A percentile compares a stretch with the other conserved stretches of the same genome.
These are phyloP conservation scores for Vombatus ursinus DNA, from an alignment of 2,113 vertebrate species.

Conservation along the genomic window DNA sequence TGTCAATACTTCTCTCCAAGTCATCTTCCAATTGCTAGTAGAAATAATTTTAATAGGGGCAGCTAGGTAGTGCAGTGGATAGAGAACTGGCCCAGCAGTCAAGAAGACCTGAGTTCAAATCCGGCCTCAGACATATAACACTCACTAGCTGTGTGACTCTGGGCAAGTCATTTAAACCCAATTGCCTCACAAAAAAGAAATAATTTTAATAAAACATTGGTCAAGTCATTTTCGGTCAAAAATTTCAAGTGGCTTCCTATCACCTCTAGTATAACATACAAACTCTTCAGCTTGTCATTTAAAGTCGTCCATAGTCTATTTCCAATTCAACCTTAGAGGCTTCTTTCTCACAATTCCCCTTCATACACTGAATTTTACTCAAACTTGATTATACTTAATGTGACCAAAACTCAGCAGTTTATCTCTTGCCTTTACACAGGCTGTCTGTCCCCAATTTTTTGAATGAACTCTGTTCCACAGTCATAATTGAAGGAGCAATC, in stretches of 20 bases:
- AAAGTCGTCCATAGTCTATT: neutral
- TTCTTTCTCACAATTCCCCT: neutral
- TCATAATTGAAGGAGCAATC: neutral
- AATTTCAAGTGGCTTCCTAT: neutral
- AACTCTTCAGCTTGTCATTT: neutral
- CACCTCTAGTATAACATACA: neutral
- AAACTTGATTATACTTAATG: neutral
- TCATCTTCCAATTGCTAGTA: neutral
- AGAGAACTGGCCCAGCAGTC: too few species aligned
- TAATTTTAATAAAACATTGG: neutral
- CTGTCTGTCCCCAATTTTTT: neutral
- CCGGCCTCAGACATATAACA: too few species aligned
- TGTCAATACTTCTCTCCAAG: neutral
- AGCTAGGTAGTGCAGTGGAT: too few species aligned
- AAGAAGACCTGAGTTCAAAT: too few species aligned
- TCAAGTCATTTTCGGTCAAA: neutral
- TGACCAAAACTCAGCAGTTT: neutral
- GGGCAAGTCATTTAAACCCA: too few species aligned
- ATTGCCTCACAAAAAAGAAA: neutral
- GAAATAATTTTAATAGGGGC: neutral
- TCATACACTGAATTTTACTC: neutral
- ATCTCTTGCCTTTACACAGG: neutral
- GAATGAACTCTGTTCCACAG: neutral
- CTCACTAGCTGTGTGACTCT: too few species aligned
- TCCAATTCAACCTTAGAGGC: neutral